Base-by-base conservation (phyloP, 2,797 vertebrate genomes). In the Spea hammondii region DNA sequence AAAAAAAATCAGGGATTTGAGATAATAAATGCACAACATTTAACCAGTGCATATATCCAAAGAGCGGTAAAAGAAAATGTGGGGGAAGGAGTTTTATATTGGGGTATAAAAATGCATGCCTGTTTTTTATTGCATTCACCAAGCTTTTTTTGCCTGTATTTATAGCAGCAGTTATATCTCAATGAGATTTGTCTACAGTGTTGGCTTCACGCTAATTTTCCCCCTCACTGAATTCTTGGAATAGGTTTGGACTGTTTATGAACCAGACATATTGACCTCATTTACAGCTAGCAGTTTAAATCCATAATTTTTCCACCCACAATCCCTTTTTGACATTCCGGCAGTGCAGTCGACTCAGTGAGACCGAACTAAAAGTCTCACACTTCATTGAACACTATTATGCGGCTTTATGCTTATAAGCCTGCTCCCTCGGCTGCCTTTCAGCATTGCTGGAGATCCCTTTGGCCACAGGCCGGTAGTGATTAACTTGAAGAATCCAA, bases 381-480 rank as follows among this genome's bases (percentile, higher is more conserved):
- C 92, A 95, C 94, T 96, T 96, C 95, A 96, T 96, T 96, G 94
- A 96, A 95, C 94, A 94, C 95, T 94, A 97, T 97, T 96, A 96
- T 94, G 92, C 90, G 91, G 92, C 93, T 94, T 94, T 94, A 94
- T 94, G 93, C 92, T 94, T 93, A 94, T 94, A 93, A 94, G 91
- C 91, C 92, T 93, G 92, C 91, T 94, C 92, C 92, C 93, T 92
- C 89, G 82, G 89, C 91, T 91, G 92, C 92, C 92, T 94, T 93
- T 93, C 91, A 92, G 92, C 92, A 92, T 93, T 93, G 89, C 91
- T 93, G 91, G 92, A 93, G 92, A 92, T 94, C 91, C 87, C 86
- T 92, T 92, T 91, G 92, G 91, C 89, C 89, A 92, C 92, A 92
- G 92, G 91, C 91, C 91, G 90, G 90, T 89, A 93, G 93, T 94